A percentile compares a stretch with the other conserved stretches of the same genome.
Evolutionary conservation across 2,113 vertebrate genomes (phyloP).

Genomic region (Xenus cinereus): DNA sequence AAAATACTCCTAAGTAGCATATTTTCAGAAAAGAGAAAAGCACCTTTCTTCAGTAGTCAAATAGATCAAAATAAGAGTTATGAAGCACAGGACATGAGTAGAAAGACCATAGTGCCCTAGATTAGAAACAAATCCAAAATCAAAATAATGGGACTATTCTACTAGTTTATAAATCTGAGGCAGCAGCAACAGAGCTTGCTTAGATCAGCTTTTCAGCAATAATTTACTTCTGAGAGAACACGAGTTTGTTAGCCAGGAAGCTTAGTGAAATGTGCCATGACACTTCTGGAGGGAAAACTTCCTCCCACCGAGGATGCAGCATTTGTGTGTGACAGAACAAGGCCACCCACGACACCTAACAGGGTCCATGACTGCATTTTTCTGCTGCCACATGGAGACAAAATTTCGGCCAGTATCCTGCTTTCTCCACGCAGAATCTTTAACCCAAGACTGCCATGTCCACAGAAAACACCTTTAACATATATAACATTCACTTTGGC

Average conservation of each 20-base stretch:
- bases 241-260: not conserved
- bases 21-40: not conserved
- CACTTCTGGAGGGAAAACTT: not conserved
- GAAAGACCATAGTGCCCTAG: not conserved
- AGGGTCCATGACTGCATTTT: not conserved
- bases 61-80: not conserved
- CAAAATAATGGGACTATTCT: not conserved
- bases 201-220: not conserved
- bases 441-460: not conserved
- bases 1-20: not conserved
- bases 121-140: not conserved
- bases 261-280: not conserved
- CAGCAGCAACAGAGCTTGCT: not conserved
- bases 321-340: not conserved
- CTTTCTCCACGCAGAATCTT: not conserved
- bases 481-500: not conserved
- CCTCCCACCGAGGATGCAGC: not conserved
- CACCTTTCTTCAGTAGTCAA: not conserved
- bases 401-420: not conserved
- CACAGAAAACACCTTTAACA: not conserved
- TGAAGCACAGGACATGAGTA: not conserved
- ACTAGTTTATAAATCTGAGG: not conserved
- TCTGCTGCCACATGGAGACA: not conserved
- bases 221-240: not conserved
- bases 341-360: rapidly evolving